Evolutionary conservation across 2,113 vertebrate species (phyloP), one percentile per base, ranked within the genome.

Genomic region (Pluvialis apricaria): DNA sequence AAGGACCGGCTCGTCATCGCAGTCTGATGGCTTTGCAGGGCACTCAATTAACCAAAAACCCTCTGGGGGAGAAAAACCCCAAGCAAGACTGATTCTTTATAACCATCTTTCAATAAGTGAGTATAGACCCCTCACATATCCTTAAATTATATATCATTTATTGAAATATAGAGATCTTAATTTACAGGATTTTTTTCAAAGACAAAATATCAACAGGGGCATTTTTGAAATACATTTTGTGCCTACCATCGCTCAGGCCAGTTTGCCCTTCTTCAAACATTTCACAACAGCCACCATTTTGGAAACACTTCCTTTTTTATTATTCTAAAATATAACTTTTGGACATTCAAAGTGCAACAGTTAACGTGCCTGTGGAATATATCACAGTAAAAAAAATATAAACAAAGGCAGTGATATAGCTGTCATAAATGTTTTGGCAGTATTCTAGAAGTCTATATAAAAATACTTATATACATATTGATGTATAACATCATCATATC

Each of bases 341-440:
- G 98, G 97, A 98, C 98, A 98, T 98, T 98, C 98, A 98, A 98
- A 99, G 99, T 99, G 99, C 99, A 99, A 99, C 98, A 99, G 98
- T 98, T 98, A 98, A 98, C 97, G 97, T 98, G 98, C 98, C 98
- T 98, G 98, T 98, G 98, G 98, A 99, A 97, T 97, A 98, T 97
- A 98, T 99, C 99, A 99, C 99, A 99, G 98, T 99, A 95, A 98
- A 98, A 98, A 98, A 95, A 96, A 90, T 97, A 98, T 98, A 98
- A 98, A 99, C 98, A 98, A 98, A 98, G 99, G 99, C 99, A 99
- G 99, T 99, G 99, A 99, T 98, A 98, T 98, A 99, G 99, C 99
- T 99, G 97, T 98, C 98, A 98, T 99, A 98, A 97, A 98, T 98
- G 98, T 98, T 98, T 98, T 97, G 98, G 98, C 98, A 98, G 98